These are phyloP conservation scores for Reticulitermes lucifugus DNA, from an alignment of 2,888 invertebrate genomes.

Conservation along the genomic window DNA sequence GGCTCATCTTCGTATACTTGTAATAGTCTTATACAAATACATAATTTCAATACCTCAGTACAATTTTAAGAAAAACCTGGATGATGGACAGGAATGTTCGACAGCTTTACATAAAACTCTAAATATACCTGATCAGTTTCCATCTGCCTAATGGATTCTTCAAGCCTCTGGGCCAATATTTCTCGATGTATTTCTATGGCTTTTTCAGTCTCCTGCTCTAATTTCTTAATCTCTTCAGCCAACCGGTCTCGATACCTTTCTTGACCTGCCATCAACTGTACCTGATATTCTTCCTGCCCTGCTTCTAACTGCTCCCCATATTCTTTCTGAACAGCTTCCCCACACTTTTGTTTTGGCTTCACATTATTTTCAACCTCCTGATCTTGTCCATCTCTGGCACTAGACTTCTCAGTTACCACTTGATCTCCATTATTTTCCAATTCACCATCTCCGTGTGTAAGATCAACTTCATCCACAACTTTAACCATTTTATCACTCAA, in stretches of 20 bases:
- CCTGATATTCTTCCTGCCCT: constrained; percentile 6
- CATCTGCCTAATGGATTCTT: constrained; percentile 30
- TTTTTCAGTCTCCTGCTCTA: constrained; percentile 43
- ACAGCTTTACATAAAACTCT: no score
- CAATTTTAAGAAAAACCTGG: no score
- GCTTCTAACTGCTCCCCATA: background rate
- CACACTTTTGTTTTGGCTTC: background rate
- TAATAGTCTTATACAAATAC: no score
- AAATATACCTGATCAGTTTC: constrained; percentile 29
- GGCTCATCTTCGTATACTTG: no score
- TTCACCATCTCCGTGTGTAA: background rate
- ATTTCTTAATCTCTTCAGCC: constrained; percentile 45
- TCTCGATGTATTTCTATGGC: constrained; percentile 39
- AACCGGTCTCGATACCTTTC: constrained; percentile 40
- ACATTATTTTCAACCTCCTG: constrained; percentile 57
- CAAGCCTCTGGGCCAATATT: constrained; percentile 25
- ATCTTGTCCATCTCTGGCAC: constrained; percentile 54
- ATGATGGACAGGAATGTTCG: no score
- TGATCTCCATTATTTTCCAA: background rate
- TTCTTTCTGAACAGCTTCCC: constrained; percentile 62
- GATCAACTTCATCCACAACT: background rate
- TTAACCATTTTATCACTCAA: background rate
- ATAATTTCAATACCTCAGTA: no score
- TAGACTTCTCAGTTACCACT: background rate
- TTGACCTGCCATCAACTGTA: constrained; percentile 34